A percentile compares a stretch with the other conserved stretches of the same genome.
These are phyloP conservation scores for Semicossyphus pulcher DNA, from an alignment of 2,113 vertebrate genomes.

Conservation along the genomic window DNA sequence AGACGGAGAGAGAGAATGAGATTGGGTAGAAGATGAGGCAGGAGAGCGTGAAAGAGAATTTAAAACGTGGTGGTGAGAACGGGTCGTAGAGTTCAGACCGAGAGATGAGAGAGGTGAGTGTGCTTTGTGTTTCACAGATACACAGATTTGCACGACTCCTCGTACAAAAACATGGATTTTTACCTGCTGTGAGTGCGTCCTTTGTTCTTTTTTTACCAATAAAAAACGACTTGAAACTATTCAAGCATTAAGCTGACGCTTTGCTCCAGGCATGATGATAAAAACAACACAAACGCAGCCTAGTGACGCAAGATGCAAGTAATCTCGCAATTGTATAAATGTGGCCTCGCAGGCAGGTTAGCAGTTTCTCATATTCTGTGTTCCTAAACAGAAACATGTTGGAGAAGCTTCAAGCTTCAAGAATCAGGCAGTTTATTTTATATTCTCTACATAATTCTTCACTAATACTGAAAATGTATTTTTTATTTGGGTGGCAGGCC, in stretches of 20 bases:
- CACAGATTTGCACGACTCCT: background rate
- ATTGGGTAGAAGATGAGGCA: conserved; percentile 19
- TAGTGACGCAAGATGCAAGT: background rate
- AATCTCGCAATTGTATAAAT: background rate
- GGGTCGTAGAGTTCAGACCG: conserved; percentile 2
- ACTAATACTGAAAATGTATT: background rate
- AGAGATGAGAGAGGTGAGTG: background rate
- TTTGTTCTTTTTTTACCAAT: conserved; percentile 1
- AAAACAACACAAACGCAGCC: background rate
- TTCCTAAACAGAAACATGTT: background rate
- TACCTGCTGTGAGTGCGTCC: background rate
- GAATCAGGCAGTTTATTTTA: conserved; percentile 12
- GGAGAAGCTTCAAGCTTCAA: background rate
- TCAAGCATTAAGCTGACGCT: background rate
- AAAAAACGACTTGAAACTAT: background rate
- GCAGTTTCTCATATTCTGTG: background rate
- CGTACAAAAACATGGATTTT: conserved; percentile 6
- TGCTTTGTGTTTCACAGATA: conserved; percentile 25
- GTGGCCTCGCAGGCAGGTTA: background rate
- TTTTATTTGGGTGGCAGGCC: background rate
- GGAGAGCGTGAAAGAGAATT: conserved; percentile 42
- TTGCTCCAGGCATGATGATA: background rate
- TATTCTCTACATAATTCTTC: conserved; percentile 20
- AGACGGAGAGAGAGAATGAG: conserved; percentile 19
- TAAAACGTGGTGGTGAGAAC: background rate